These are phyloP conservation scores for Setipinna tenuifilis DNA, from an alignment of 2,797 vertebrate genomes.

Conservation along the genomic window DNA sequence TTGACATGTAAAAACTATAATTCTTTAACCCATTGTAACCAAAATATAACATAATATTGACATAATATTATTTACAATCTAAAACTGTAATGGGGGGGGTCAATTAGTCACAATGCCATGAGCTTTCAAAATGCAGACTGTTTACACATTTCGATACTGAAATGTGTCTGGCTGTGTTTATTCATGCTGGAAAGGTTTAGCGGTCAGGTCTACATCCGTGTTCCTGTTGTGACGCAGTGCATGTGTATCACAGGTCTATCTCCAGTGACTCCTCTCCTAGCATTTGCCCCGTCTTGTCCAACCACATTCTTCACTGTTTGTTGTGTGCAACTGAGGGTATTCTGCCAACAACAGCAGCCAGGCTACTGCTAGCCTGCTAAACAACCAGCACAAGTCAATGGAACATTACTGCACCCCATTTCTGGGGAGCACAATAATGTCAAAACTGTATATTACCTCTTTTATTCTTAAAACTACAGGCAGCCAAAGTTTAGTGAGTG, in stretches of 20 bases:
- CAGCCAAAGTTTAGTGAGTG: too few species aligned
- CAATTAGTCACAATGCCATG: not conserved
- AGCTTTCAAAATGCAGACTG: not conserved
- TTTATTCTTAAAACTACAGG: too few species aligned
- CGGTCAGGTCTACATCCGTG: conserved; percentile 2
- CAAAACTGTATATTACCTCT: not conserved
- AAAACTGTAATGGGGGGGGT: not conserved
- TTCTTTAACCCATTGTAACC: too few species aligned
- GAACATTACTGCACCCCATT: not conserved
- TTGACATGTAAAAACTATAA: too few species aligned
- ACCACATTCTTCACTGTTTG: conserved; percentile 12
- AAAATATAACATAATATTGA: too few species aligned
- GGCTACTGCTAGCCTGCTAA: not conserved
- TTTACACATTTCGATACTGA: not conserved
- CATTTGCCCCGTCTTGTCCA: not conserved
- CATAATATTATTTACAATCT: too few species aligned
- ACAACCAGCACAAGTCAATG: not conserved
- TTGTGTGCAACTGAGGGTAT: not conserved
- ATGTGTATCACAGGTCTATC: not conserved
- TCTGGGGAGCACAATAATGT: not conserved
- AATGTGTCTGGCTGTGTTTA: not conserved
- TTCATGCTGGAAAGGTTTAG: not conserved
- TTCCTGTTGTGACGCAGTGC: conserved; percentile 1
- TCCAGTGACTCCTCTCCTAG: not conserved
- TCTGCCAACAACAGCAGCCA: not conserved